phyloP scores from a whole-genome alignment of 2,113 vertebrate genomes.

The Ramphastos sulfuratus region DNA sequence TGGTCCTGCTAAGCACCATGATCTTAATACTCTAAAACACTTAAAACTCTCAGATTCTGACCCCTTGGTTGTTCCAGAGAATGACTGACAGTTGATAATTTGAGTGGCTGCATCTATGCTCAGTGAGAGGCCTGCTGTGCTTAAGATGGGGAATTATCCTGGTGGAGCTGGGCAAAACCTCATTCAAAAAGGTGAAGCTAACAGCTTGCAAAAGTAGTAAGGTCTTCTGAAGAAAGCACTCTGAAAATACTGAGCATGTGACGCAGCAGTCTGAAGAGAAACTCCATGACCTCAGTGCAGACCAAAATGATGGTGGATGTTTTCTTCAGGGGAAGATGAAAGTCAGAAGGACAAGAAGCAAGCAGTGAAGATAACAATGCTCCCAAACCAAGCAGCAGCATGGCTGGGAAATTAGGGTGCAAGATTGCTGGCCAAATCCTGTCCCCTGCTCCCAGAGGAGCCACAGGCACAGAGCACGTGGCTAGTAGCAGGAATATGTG shows the following conservation, averaged over 20 bases:
- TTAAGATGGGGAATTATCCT: not conserved
- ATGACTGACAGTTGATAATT: not conserved
- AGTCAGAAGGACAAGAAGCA: not conserved
- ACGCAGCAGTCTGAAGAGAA: not conserved
- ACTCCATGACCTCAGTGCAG: fast-evolving
- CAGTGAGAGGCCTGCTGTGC: not conserved
- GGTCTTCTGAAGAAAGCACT: not conserved
- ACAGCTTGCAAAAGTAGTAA: not conserved
- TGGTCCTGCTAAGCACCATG: not conserved
- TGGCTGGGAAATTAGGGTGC: not conserved
- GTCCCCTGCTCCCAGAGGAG: not conserved
- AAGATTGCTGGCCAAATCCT: not conserved
- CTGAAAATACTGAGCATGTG: not conserved
- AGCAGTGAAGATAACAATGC: not conserved
- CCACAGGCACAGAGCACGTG: not conserved
- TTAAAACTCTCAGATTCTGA: not conserved
- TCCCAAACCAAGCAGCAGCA: not conserved
- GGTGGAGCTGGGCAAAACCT: not conserved
- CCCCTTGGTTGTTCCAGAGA: not conserved
- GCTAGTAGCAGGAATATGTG: not conserved
- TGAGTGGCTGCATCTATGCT: fast-evolving
- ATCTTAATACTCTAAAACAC: not conserved
- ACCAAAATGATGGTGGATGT: fast-evolving
- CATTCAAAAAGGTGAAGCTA: fast-evolving
- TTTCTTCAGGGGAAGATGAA: not conserved